Evolutionary conservation across 2,797 vertebrate genomes (phyloP), one percentile per base, ranked within the genome.

Genomic region (Takifugu rubripes): DNA sequence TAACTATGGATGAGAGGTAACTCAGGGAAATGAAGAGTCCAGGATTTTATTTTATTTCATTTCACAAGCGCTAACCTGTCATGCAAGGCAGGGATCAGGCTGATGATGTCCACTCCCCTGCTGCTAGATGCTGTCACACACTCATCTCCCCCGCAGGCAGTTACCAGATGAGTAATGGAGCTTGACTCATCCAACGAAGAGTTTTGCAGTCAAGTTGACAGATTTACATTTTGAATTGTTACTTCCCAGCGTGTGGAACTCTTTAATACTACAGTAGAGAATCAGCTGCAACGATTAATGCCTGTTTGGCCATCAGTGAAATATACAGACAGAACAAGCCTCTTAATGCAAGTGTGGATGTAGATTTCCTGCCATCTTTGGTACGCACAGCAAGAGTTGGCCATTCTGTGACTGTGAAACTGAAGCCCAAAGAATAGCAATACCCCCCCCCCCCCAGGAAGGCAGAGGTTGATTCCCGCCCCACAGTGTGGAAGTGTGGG

Each of bases 141-240:
- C 66, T 72, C 71, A 6, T 66, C 71, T 72, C 61, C 69, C 66
- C 77, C 21, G 56, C 79, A 77, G 78, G 73, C 72, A n/a, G 49
- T 67, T 52, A 76, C 72, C 49, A 60, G 70, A 64, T 79, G 67
- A 58, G 63, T 74, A 75, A 78, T 73, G 61, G 56, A 65, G 81
- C 74, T 80, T 78, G 79, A 83, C 77, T 84, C 78, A 66, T 69
- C 70, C 47, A 75, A 83, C 83, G 72, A 61, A 72, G 82, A 78
- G 77, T 70, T 46, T 78, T 56, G 49, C 31, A 63, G 66, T 51
- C 60, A 54, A 65, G 61, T 64, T 63, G 56, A 71, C 56, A 17
- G 56, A 67, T 74, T 79, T 77, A 77, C 45, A 25, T 67, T 70
- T 70, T 59, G 65, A 74, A 55, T 67, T 76, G 68, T 83, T 81